phyloP scores from a whole-genome alignment of 2,888 invertebrate species.

The Eupithecia abbreviata region DNA sequence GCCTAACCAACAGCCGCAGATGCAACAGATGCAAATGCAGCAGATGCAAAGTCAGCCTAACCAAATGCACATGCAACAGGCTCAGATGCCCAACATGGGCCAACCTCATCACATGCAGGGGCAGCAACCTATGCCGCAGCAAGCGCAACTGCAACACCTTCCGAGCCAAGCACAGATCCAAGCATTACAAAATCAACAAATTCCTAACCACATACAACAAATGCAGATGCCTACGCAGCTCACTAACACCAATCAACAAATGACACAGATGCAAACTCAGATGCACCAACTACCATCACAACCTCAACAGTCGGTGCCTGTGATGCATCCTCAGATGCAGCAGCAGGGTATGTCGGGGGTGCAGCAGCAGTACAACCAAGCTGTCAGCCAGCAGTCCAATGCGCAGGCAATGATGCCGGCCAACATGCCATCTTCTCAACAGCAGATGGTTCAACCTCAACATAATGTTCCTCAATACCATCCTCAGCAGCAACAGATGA shows the following conservation, averaged over 20 bases:
- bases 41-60: conserved; percentile 79
- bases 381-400: conserved; percentile 77
- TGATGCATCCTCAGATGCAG: conserved; percentile 81
- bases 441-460: conserved; percentile 78
- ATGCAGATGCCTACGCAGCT: conserved; percentile 80
- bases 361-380: conserved; percentile 82
- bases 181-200: conserved; percentile 81
- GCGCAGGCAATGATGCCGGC: conserved; percentile 77
- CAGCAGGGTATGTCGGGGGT: conserved; percentile 78
- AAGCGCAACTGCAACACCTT: conserved; percentile 79
- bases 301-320: conserved; percentile 77
- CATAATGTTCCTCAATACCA: conserved; percentile 81
- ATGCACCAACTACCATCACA: conserved; percentile 81
- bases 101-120: conserved; percentile 77
- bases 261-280: conserved; percentile 81
- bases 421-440: conserved; percentile 76
- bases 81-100: conserved; percentile 78
- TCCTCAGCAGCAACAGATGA: conserved; percentile 78
- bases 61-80: conserved; percentile 81
- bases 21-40: conserved; percentile 82
- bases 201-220: conserved; percentile 82
- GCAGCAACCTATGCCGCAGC: conserved; percentile 77
- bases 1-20: conserved; percentile 75
- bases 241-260: conserved; percentile 75
- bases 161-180: conserved; percentile 81